These are phyloP conservation scores for Drosophila orena DNA, from an alignment of 1,140 invertebrate species.

Conservation along the genomic window DNA sequence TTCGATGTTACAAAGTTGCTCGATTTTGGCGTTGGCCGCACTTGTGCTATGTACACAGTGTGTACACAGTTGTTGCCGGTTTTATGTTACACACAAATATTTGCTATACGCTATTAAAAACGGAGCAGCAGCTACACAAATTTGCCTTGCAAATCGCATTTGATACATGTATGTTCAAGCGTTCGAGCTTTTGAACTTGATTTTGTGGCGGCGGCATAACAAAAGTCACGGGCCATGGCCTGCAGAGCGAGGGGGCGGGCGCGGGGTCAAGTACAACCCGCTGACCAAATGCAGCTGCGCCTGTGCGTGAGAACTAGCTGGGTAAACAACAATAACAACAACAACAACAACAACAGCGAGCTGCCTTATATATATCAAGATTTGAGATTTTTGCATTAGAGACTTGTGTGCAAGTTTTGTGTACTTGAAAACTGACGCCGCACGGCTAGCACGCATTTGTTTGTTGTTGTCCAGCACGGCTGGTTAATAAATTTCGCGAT, in stretches of 20 bases:
- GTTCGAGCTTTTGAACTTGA: conserved; percentile 69
- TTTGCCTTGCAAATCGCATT: conserved; percentile 76
- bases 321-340: conserved; percentile 31
- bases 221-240: conserved; percentile 62
- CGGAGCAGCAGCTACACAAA: conserved; percentile 53
- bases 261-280: conserved; percentile 57
- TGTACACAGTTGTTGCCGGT: conserved; percentile 50
- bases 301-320: conserved; percentile 76
- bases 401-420: conserved; percentile 23
- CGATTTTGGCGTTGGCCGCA: conserved; percentile 45
- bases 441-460: conserved; percentile 78
- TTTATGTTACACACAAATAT: conserved; percentile 80
- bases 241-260: conserved; percentile 37
- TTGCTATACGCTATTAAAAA: conserved; percentile 61
- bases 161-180: conserved; percentile 30
- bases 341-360: conserved; percentile 21
- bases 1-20: conserved; percentile 41
- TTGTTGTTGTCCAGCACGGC: conserved; percentile 55
- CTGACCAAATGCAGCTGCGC: conserved; percentile 74
- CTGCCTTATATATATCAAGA: conserved; percentile 82
- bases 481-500: conserved; percentile 83
- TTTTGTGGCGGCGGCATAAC: conserved; percentile 71
- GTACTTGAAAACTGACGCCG: conserved; percentile 80
- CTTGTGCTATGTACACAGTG: conserved; percentile 14
- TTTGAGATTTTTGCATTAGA: conserved; percentile 77